Evolutionary conservation across 2,113 vertebrate species (phyloP), one percentile per base, ranked within the genome.

Genomic region (Numida meleagris): DNA sequence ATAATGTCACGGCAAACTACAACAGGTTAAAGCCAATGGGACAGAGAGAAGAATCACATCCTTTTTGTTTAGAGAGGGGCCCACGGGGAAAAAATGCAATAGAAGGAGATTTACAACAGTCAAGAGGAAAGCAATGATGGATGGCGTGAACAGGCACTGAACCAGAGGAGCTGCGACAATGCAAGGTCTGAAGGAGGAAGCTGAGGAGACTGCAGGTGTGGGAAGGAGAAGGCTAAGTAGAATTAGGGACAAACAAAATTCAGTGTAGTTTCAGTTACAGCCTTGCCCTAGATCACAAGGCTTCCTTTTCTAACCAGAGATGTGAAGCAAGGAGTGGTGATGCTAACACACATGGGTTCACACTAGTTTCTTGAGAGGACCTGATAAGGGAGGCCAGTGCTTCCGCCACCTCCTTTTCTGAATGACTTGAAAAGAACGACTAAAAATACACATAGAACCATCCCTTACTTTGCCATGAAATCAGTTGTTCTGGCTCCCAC

Each of bases 11-110:
- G 61, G 59, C 51, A 95, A 94, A 91, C 63, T 81, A 68, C 79
- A 90, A 77, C 96, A 96, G 79, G 82, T 93, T 89, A 94, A 86
- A 95, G 72, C 25, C 85, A 88, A 87, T 71, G 51, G 82, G 70
- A 89, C 51, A 65, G 85, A 91, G 46, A 81, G 85, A 63, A 95
- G 85, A 93, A 91, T 94, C 85, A 81, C 24, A 77, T 91, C 24
- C 24, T 53, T 90, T 91, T 86, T 94, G 93, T 89, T 95, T 88
- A 89, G 88, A 81, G 17, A 83, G 57, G 80, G 42, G 71, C 33
- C 67, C 7, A 38, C 3, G 2, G 33, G 17, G 38, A 67, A 86
- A 74, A 15, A 50, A 36, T 8, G 67, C 61, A 90, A 38, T 50
- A 88, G 73, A 71, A 84, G 27, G 81, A 96, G 82, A 90, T 93